Percentiles rank a stretch among this genome's conserved stretches.
Evolutionary conservation across 2,888 invertebrate genomes (phyloP).

Genomic region (Monoplex corrugatus): DNA sequence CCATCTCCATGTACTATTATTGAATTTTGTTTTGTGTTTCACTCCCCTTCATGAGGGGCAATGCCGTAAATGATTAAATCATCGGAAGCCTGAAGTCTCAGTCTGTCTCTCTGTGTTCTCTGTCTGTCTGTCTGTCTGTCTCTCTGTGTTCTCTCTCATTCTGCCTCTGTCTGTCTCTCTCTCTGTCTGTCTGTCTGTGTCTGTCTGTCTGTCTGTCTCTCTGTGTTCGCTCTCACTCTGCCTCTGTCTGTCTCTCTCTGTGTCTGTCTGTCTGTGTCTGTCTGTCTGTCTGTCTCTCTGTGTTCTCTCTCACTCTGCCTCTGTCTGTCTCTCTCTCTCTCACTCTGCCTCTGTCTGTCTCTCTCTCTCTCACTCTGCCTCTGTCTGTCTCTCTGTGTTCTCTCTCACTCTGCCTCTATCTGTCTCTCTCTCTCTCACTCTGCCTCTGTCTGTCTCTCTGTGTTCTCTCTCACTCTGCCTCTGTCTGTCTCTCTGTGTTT

Average conservation of each 20-base stretch:
- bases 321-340: not conserved
- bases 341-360: not conserved
- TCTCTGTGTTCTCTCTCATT: not conserved
- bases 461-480: not conserved
- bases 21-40: no score
- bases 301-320: not conserved
- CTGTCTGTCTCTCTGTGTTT: not conserved
- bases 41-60: no score
- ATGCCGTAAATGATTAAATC: no score
- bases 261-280: not conserved
- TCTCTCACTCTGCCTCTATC: no score
- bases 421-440: no score
- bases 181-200: no score
- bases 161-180: no score
- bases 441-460: not conserved
- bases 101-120: no score
- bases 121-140: not conserved
- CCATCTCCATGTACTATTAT: not conserved
- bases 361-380: not conserved
- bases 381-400: not conserved
- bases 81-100: no score
- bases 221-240: no score
- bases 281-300: not conserved
- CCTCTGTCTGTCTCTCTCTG: not conserved
- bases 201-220: no score